Percentiles rank a stretch among this genome's conserved stretches.
Evolutionary conservation across 1,140 invertebrate genomes (phyloP).

Genomic region (Akabosia matsudoensis): DNA sequence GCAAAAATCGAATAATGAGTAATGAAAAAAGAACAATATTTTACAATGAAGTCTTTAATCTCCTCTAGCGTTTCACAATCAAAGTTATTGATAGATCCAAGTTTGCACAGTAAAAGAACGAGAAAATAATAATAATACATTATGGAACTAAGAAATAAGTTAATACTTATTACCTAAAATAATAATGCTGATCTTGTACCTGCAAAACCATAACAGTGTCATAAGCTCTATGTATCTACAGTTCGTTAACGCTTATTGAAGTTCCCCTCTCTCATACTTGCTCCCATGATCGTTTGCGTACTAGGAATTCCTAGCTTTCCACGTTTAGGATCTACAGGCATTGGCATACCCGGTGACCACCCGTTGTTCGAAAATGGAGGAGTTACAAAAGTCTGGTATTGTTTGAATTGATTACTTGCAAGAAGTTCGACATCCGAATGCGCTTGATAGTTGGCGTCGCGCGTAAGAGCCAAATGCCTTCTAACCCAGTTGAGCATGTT

Average conservation of each 20-base stretch:
- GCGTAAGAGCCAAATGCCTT: background rate
- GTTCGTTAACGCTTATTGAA: background rate
- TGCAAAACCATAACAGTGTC: too few relatives aligned
- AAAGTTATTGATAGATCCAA: too few relatives aligned
- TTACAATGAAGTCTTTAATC: too few relatives aligned
- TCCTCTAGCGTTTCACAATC: too few relatives aligned
- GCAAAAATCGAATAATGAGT: too few relatives aligned
- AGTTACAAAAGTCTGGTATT: conserved; percentile 15
- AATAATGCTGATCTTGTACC: too few relatives aligned
- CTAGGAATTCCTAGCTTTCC: background rate
- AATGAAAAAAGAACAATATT: too few relatives aligned
- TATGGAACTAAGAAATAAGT: background rate
- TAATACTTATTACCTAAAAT: background rate
- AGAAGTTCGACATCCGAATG: background rate
- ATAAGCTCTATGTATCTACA: too few relatives aligned
- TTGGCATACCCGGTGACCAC: background rate
- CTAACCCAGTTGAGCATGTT: conserved; percentile 13
- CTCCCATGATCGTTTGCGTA: background rate
- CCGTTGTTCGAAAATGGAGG: background rate
- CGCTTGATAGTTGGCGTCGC: background rate
- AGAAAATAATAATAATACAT: too few relatives aligned
- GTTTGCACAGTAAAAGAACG: too few relatives aligned
- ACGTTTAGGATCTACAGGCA: background rate
- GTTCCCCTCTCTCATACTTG: background rate
- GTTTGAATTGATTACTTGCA: background rate